Evolutionary conservation across 2,797 vertebrate genomes (phyloP), one percentile per base, ranked within the genome.

Genomic region (Allobates femoralis): DNA sequence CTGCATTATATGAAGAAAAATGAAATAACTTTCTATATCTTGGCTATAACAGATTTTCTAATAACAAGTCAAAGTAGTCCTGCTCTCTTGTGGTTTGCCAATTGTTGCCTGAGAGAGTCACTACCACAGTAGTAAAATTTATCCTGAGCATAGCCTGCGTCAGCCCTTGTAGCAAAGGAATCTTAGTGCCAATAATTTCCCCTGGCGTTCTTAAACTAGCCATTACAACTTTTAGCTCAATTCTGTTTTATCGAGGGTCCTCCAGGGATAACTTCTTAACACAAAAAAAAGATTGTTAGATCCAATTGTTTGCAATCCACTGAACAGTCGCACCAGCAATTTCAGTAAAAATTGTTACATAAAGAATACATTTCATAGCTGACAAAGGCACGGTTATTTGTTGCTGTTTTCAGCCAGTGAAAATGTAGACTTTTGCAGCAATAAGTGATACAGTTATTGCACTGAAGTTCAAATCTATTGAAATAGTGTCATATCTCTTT

Each of bases 341-440:
- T 88, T 88, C 87, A 88, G 87, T 85, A 85, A 88, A 86, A 88
- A 88, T 88, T 88, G 87, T 88, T 85, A 88, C 83, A 88, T 88
- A 85, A 88, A 88, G 83, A 88, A 88, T 88, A 81, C 83, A 85
- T 85, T 85, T 85, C 87, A 81, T 85, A 81, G 58, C 87, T 88
- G 87, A 88, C 87, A 88, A 85, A 85, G 78, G 71, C 87, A 85
- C 77, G 84, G 87, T 88, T 88, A 85, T 85, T 88, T 85, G 83
- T 88, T 88, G 87, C 87, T 77, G 83, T 85, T 85, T 81, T 60
- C 34, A 81, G 74, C 78, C 78, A 88, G 77, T 81, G 69, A 88
- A 88, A 88, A 85, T 81, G 71, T 81, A 80, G 78, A 88, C 79
- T 88, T 88, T 88, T 81, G 78, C 51, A 81, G 78, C 83, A 88